phyloP scores from a whole-genome alignment of 1,140 invertebrate species.

The Anoplolepis gracilipes region DNA sequence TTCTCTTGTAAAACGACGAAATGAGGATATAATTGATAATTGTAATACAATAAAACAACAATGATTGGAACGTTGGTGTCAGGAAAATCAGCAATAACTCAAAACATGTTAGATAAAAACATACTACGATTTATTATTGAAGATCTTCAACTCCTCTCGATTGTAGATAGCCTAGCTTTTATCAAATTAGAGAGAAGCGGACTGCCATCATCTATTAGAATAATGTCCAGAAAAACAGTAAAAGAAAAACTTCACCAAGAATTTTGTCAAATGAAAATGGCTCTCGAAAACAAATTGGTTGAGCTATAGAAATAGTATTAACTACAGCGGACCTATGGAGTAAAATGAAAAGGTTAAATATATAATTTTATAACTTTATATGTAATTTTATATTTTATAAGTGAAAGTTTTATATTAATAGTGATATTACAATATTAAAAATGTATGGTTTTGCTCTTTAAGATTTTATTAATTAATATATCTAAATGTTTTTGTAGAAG shows the following conservation, averaged over 20 bases:
- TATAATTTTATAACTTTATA: constrained; percentile 4
- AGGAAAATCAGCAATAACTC: background rate
- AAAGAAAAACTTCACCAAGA: background rate
- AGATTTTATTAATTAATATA: constrained; percentile 4
- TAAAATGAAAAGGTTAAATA: constrained; percentile 2
- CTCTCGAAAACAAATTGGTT: background rate
- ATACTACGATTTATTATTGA: constrained; percentile 13
- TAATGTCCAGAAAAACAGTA: background rate
- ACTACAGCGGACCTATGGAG: constrained; percentile 8
- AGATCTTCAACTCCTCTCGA: background rate
- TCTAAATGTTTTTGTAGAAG: constrained; percentile 2
- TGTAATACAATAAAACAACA: background rate
- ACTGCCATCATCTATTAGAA: background rate
- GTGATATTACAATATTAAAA: background rate
- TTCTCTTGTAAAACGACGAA: background rate
- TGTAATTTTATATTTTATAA: background rate
- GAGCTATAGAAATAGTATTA: background rate
- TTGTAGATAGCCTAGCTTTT: background rate
- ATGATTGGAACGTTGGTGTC: background rate
- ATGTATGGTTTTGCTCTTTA: background rate
- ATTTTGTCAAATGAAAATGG: background rate
- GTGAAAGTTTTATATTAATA: no score
- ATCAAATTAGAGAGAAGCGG: background rate
- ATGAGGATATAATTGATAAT: background rate
- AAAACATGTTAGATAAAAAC: background rate